Evolutionary conservation across 2,888 invertebrate genomes (phyloP), one percentile per base, ranked within the genome.

Genomic region (Tetanocera ferruginea): DNA sequence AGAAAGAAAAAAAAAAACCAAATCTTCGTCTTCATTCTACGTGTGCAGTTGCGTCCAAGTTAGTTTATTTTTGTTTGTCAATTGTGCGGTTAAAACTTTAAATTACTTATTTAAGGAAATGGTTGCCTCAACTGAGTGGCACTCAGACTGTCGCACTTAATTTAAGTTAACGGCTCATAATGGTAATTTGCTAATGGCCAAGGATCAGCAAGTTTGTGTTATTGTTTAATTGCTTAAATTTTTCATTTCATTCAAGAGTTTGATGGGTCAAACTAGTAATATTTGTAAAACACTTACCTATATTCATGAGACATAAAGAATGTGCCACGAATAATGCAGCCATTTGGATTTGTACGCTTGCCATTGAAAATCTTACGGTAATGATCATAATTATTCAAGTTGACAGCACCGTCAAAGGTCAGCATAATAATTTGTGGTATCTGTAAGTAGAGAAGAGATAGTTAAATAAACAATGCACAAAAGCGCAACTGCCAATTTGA

Each of bases 331-430:
- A 97, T 94, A 19, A 94, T 93, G 86, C 98, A 98, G 19, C 95
- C 96, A 88, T 98, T 97, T 66, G 97, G 96, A 91, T 97, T 98
- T 86, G 94, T 92, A 82, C 95, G 91, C 87, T 94, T 94, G 79
- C 92, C 93, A 86, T 93, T 93, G 89, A 97, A 96, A 76, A 97
- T 95, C 90, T 95, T 95, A 88, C 93, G 93, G 90, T 97, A 97
- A 85, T 95, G 93, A 80, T 96, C 95, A 89, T 93, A 97, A 90
- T 97, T 98, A 89, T 97, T 96, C 86, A 96, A 92, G 90, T 98
- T 98, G 83, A 97, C 93, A 31, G 97, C 97, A 73, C 97, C 98
- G 88, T 97, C 97, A 88, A 98, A 97, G 57, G 97, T 97, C 85
- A 98, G 90, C 86, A 97, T 90, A 84, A 98, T 95, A 93, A 98